Base-by-base conservation (phyloP, 2,113 vertebrate species). In the Progne subis region DNA sequence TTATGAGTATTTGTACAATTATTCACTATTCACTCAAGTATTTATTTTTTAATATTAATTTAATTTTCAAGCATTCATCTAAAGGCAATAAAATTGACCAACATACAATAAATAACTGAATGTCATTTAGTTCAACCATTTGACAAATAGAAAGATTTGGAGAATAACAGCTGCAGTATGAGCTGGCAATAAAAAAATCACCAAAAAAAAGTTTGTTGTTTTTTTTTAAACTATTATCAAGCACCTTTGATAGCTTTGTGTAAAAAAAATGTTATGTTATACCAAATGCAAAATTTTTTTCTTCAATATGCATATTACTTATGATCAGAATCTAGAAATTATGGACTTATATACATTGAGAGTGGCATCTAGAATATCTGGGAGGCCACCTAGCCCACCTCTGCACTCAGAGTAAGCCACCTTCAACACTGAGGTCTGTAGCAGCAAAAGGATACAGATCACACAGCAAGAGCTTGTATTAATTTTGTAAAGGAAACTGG, bases 381-480 rank as follows among this genome's bases (percentile, higher is more conserved):
- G 8, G 46, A 63, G 25, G 11, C 11, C 12, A 82, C 8, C 20
- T 56, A 53, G 8, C 15, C 12, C 32, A 63, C 8, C 16, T 76
- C 32, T 56, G 11, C 15, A 37, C 8, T 59, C 32, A 76, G 2
- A 57, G 4, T 32, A 79, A 90, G 8, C 8, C 14, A 6, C 9
- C 9, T 88, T 90, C 44, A 41, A 14, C 18, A 13, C 0, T 21
- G 12, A 10, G 4, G 5, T 67, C 17, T 34, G 8, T 18, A 46
- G 25, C 18, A 79, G 37, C 9, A 64, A 43, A 86, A 55, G 1
- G 2, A 3, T 50, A 34, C 25, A 81, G 47, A 47, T 63, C 41
- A 61, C 61, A 26, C 8, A 60, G 12, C 6, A 77, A 74, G 11
- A 53, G 2, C 1, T 60, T n/a, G 18, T 4, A 44, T 0, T 0